These are phyloP conservation scores for Zygogramma bicolorata DNA, from an alignment of 2,888 invertebrate species.

Conservation along the genomic window DNA sequence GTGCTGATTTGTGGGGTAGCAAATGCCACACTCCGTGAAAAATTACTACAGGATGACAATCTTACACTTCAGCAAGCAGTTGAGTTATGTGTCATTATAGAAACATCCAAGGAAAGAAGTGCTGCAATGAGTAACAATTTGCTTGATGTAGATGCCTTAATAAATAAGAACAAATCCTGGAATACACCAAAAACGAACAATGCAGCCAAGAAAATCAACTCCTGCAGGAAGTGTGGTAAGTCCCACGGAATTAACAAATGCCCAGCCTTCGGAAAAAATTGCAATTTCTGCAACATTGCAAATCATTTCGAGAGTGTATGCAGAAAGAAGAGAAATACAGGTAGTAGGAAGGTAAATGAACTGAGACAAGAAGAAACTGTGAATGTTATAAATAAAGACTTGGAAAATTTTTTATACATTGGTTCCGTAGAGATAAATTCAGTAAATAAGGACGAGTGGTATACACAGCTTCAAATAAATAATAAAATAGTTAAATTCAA, in stretches of 20 bases:
- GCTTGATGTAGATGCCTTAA: background rate
- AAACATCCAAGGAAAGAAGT: background rate
- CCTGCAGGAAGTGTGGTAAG: background rate
- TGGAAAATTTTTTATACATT: background rate
- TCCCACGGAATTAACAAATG: background rate
- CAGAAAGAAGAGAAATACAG: background rate
- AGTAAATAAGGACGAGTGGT: background rate
- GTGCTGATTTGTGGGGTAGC: slow-evolving; percentile 46
- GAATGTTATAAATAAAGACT: background rate
- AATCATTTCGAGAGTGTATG: background rate
- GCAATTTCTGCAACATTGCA: background rate
- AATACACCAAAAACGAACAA: background rate
- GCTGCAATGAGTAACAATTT: background rate
- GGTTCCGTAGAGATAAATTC: background rate
- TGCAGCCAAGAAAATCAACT: slow-evolving; percentile 5
- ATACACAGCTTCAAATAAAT: background rate
- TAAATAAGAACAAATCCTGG: background rate
- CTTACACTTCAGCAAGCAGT: background rate
- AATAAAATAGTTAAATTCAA: background rate
- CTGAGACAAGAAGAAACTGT: background rate
- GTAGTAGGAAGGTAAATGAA: background rate
- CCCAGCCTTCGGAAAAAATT: background rate
- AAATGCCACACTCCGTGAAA: slow-evolving; percentile 38
- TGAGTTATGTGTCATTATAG: background rate
- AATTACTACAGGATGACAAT: slow-evolving; percentile 29